A percentile compares a stretch with the other conserved stretches of the same genome.
Conservation (phyloP, 2,797 vertebrate genomes). For the Tamandua tetradactyla region DNA sequence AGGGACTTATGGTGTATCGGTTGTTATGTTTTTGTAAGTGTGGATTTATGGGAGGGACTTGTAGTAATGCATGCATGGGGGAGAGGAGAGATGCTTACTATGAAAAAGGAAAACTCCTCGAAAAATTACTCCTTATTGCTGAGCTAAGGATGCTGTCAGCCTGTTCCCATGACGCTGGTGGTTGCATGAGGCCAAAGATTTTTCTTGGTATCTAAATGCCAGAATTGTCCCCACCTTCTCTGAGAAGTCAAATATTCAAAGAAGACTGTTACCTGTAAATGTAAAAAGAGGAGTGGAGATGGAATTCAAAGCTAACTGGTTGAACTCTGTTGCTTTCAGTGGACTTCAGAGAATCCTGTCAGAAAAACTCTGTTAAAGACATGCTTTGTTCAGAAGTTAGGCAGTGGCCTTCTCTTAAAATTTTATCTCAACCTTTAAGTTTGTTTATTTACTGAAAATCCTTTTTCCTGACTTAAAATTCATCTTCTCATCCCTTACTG, state of each 20-base stretch:
- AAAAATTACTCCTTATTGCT: neutral
- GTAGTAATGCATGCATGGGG: neutral
- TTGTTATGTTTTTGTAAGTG: neutral
- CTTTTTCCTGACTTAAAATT: neutral
- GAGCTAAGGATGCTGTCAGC: neutral
- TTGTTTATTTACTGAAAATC: neutral
- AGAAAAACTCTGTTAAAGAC: neutral
- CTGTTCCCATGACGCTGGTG: neutral
- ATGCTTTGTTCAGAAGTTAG: neutral
- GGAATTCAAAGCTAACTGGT: neutral
- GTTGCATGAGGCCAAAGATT: neutral
- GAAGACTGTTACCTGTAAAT: neutral
- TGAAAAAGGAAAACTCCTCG: neutral
- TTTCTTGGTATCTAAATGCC: neutral
- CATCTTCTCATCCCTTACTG: neutral
- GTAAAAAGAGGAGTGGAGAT: neutral
- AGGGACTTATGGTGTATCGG: neutral
- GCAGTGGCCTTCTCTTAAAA: neutral
- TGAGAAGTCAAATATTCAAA: neutral
- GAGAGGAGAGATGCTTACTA: neutral
- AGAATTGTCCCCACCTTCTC: neutral
- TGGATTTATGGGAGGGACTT: neutral
- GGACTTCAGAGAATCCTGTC: neutral
- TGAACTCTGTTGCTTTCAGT: neutral
- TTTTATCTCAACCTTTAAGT: neutral